Base-by-base conservation (phyloP, 2,888 invertebrate species). In the Hermaeophaga mercurialis region DNA sequence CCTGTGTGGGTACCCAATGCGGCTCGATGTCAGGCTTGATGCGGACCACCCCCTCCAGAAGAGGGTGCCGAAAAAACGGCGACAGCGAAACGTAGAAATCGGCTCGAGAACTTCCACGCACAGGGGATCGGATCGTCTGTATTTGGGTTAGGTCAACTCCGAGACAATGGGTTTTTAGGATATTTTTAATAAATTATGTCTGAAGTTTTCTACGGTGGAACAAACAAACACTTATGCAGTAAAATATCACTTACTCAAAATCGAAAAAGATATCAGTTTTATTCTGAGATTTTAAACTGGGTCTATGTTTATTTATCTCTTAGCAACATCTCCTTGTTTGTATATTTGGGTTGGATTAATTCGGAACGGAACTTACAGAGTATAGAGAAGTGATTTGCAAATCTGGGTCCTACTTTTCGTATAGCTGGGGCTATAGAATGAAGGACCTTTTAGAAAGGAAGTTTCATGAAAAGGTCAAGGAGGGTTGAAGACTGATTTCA, bases 1-100 rank as follows among this genome's bases (percentile, higher is more conserved):
- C 36, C 56, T 56, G 56, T 1, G 3, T 61, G 61, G 64, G 26
- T 64, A 59, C 58, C 53, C 54, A 69, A 70, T 70, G 68, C 71
- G 70, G 68, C 69, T 69, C 68, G 66, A 67, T 39, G 39, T 63
- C 68, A n/a, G 62, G 65, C 65, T 65, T 61, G 66, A 67, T 67
- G 63, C 70, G 67, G 67, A 64, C 67, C 66, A 62, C 66, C 70
- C 59, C 65, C 58, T 58, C 55, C 12, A 14, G n/a, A 22, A 14
- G 26, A 43, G 24, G 22, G 7, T 39, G 34, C 12, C 36, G 36
- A 52, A 50, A 50, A 43, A 47, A 24, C 46, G 17, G 18, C 15
- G 31, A 8, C 6, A 8, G 15, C 19, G 33, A 15, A 48, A 44
- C 54, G n/a, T 22, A 14, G 12, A 50, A 50, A 31, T 9, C 28